These are phyloP conservation scores for Acrocephalus kingi DNA, from an alignment of 2,113 vertebrate genomes.

Conservation along the genomic window DNA sequence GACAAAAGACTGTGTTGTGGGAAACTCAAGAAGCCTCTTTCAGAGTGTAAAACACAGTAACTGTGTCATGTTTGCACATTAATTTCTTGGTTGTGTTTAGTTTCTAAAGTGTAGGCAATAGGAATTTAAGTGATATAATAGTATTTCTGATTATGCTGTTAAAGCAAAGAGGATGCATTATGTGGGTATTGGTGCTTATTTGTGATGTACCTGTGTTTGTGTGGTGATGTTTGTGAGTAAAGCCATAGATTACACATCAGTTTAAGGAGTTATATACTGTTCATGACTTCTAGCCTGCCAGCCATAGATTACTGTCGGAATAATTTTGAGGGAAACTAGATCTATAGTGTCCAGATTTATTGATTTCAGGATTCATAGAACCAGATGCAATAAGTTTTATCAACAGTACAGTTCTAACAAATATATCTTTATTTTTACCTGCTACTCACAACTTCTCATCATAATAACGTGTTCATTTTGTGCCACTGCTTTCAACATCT, in stretches of 20 bases:
- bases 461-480: neutral
- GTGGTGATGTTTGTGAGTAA: conserved; percentile 43
- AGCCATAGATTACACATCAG: conserved; percentile 33
- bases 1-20: neutral
- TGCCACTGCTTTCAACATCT: neutral
- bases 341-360: neutral
- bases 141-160: conserved; percentile 34
- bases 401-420: neutral
- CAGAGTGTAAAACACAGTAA: neutral
- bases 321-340: neutral
- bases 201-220: conserved; percentile 37
- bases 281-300: neutral
- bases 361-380: neutral
- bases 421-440: neutral
- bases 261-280: conserved; percentile 22
- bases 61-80: neutral
- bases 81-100: conserved; percentile 17
- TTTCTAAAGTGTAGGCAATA: conserved; percentile 45
- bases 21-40: conserved; percentile 4
- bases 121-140: conserved; percentile 18
- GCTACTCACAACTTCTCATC: neutral
- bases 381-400: neutral
- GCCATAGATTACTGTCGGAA: conserved; percentile 8
- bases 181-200: conserved; percentile 45
- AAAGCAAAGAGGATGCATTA: conserved; percentile 32